Conservation (phyloP, 2,113 vertebrate species). For the Anser cygnoides region DNA sequence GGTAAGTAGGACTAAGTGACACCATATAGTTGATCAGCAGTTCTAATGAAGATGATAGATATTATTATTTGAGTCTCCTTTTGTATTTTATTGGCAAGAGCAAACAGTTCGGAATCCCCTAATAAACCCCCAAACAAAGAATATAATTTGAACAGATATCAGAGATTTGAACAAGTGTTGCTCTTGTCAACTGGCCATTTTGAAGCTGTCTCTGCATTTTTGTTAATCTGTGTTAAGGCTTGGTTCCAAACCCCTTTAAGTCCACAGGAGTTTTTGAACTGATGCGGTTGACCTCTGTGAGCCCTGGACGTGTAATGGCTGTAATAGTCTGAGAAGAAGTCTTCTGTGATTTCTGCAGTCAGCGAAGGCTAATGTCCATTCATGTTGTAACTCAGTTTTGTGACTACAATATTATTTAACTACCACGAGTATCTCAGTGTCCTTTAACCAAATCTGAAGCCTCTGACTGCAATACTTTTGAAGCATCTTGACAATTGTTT, state of each 20-base stretch:
- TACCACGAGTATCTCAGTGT: background rate
- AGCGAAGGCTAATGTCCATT: background rate
- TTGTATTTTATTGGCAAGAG: background rate
- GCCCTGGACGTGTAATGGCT: background rate
- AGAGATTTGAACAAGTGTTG: background rate
- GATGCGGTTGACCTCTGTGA: background rate
- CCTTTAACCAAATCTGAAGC: background rate
- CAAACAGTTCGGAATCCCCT: background rate
- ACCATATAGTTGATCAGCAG: background rate
- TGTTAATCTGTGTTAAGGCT: background rate
- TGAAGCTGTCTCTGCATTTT: background rate
- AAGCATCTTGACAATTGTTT: background rate
- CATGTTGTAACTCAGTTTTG: background rate
- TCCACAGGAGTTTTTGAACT: background rate
- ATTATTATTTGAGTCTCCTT: background rate
- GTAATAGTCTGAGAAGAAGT: background rate
- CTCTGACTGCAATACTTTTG: background rate
- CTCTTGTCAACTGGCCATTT: background rate
- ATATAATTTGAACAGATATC: background rate
- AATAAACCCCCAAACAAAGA: background rate
- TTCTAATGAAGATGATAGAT: background rate
- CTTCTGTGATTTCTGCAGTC: background rate
- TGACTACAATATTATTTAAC: background rate
- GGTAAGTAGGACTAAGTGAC: background rate
- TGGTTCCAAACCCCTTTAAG: background rate